Percentiles rank a stretch among this genome's conserved stretches.
phyloP scores from a whole-genome alignment of 2,888 invertebrate species.

The Craniophora ligustri region DNA sequence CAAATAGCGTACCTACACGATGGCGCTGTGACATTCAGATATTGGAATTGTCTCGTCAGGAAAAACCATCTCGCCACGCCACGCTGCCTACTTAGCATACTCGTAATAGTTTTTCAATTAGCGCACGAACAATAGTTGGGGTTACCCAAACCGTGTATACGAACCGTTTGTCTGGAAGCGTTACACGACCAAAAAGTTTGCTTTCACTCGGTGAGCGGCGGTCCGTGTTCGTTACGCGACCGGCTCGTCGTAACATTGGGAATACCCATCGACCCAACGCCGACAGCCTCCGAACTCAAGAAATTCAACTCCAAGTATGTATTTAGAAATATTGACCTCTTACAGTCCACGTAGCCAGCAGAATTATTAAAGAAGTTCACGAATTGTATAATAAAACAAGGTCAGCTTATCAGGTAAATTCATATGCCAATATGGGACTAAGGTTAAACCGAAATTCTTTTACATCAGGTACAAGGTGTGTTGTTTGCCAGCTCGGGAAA shows the following conservation, averaged over 20 bases:
- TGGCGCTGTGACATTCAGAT: slow-evolving; percentile 34
- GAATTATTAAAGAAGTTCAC: slow-evolving; percentile 26
- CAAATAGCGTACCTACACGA: slow-evolving; percentile 27
- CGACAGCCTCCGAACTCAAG: slow-evolving; percentile 53
- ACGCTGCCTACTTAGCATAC: slow-evolving; percentile 51
- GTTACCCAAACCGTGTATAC: slow-evolving; percentile 62
- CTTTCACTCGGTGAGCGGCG: slow-evolving; percentile 73
- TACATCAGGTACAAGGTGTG: slow-evolving; percentile 41
- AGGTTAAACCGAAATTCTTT: slow-evolving; percentile 64
- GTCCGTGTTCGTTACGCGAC: slow-evolving; percentile 62
- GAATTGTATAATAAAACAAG: slow-evolving; percentile 54
- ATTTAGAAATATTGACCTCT: slow-evolving; percentile 31
- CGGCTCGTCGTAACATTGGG: slow-evolving; percentile 65
- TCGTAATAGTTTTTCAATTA: slow-evolving; percentile 57
- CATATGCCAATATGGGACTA: slow-evolving; percentile 68
- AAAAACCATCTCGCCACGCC: slow-evolving; percentile 54
- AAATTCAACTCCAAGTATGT: slow-evolving; percentile 34
- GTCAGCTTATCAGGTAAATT: slow-evolving; percentile 69
- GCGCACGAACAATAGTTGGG: slow-evolving; percentile 59
- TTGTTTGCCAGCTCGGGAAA: slow-evolving; percentile 61
- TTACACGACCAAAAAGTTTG: slow-evolving; percentile 55
- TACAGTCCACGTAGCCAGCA: slow-evolving; percentile 11
- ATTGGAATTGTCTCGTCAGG: slow-evolving; percentile 45
- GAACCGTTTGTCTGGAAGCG: slow-evolving; percentile 36
- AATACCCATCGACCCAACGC: slow-evolving; percentile 69